Evolutionary conservation across 2,113 vertebrate genomes (phyloP).

Genomic region (Chionodraco myersi): DNA sequence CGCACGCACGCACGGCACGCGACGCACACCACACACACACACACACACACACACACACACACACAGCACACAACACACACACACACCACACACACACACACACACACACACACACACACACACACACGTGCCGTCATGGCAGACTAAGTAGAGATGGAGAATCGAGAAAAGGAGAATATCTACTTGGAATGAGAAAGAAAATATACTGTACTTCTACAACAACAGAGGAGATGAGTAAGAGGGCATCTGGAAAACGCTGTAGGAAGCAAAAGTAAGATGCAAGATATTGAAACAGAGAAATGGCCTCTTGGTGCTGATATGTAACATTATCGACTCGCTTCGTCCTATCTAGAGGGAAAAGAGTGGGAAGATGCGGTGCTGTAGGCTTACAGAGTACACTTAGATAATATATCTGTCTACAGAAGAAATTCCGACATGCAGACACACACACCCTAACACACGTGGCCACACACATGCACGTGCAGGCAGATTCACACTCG

Average conservation of each 20-base stretch:
- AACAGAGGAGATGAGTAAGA: conserved; percentile 55
- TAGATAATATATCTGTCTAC: conserved; percentile 44
- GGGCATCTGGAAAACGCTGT: conserved; percentile 57
- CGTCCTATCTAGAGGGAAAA: conserved; percentile 45
- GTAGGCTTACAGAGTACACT: conserved; percentile 35
- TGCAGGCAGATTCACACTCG: conserved; percentile 9
- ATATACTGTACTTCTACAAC: conserved; percentile 23
- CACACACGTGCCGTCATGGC: conserved; percentile 13
- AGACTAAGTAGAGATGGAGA: conserved; percentile 26
- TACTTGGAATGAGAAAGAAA: conserved; percentile 25
- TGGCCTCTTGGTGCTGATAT: conserved; percentile 57
- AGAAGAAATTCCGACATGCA: conserved; percentile 40
- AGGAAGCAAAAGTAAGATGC: conserved; percentile 64
- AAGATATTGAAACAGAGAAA: conserved; percentile 52
- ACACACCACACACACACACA: conserved; percentile 39
- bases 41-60: no score
- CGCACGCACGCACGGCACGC: background rate
- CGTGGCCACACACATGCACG: conserved; percentile 11
- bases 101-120: background rate
- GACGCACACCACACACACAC: background rate
- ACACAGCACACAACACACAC: no score
- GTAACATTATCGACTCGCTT: conserved; percentile 58
- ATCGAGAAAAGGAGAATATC: conserved; percentile 36
- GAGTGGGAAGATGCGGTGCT: conserved; percentile 59
- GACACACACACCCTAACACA: conserved; percentile 20